Evolutionary conservation across 2,888 invertebrate genomes (phyloP), one percentile per base, ranked within the genome.

Genomic region (Diarsia brunnea): DNA sequence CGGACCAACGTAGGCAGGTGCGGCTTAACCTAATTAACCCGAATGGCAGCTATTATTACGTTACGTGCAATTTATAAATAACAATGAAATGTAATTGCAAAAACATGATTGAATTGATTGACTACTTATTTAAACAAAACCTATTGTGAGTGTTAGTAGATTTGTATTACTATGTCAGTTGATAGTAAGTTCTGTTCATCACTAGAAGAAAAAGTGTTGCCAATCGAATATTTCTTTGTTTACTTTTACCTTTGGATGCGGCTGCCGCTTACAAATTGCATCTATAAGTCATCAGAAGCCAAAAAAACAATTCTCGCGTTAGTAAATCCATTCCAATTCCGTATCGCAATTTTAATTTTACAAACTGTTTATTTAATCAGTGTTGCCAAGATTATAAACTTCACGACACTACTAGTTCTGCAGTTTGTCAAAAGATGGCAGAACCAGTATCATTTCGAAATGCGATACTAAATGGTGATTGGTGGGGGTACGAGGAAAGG

Each of bases 381-480:
- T 77, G 83, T 19, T 82, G 68, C 78, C 49, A 65, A 12, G n/a
- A 27, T 38, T 38, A 38, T 38, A 38, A n/a, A 38, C 8, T 38
- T 38, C 38, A 8, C 7, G 1, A 14, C n/a, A 16, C 21, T 31
- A 21, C 4, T 75, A 78, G 74, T 81, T 75, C 64, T 63, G 80
- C 0, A 38, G 7, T 61, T 43, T 10, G 0, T 64, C 85, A 84
- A 82, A 69, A 93, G 93, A 91, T 93, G 93, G 90, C 91, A 83
- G 61, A 81, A 81, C 43, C n/a, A 14, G 87, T 83, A 51, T 45
- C 75, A 75, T 87, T 89, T 90, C 70, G 31, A 61, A 80, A 79
- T 81, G 74, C 73, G 79, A 75, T 81, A 79, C 79, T 79, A 75
- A 85, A 84, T 80, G 85, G 86, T 91, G 92, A 94, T 95, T 94